phyloP scores from a whole-genome alignment of 2,113 vertebrate species.

The Sphaerodactylus townsendi region DNA sequence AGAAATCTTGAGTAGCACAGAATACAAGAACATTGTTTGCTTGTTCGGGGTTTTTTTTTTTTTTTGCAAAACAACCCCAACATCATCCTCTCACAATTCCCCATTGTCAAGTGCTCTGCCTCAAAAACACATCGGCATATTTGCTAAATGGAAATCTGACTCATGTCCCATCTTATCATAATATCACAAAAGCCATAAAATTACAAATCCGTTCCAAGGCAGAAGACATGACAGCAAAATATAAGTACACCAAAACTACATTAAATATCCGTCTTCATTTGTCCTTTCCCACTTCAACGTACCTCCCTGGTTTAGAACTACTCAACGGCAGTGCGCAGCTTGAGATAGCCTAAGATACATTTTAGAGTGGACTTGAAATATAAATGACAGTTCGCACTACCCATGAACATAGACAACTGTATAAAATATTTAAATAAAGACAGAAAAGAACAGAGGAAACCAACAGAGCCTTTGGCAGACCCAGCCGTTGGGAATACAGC shows the following conservation, averaged over 20 bases:
- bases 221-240: constrained; percentile 83
- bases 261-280: constrained; percentile 91
- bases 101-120: constrained; percentile 56
- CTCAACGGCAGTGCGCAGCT: constrained; percentile 67
- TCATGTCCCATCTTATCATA: constrained; percentile 74
- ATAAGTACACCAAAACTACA: constrained; percentile 91
- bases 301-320: constrained; percentile 66
- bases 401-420: constrained; percentile 86
- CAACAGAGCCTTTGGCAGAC: constrained; percentile 78
- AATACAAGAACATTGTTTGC: constrained; percentile 31
- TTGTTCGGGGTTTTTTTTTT: neutral
- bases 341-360: constrained; percentile 84
- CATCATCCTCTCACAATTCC: constrained; percentile 61
- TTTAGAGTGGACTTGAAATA: constrained; percentile 85
- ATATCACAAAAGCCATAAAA: constrained; percentile 78
- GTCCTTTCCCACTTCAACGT: constrained; percentile 77
- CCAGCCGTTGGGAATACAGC: constrained; percentile 81
- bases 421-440: constrained; percentile 98
- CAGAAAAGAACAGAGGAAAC: constrained; percentile 81
- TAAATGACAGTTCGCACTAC: constrained; percentile 88
- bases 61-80: constrained; percentile 52
- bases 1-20: constrained; percentile 59
- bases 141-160: constrained; percentile 77
- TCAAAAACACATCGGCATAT: constrained; percentile 73
- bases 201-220: constrained; percentile 83